Evolutionary conservation across 1,140 invertebrate genomes (phyloP), one percentile per base, ranked within the genome.

Genomic region (Drosophila nikananu): DNA sequence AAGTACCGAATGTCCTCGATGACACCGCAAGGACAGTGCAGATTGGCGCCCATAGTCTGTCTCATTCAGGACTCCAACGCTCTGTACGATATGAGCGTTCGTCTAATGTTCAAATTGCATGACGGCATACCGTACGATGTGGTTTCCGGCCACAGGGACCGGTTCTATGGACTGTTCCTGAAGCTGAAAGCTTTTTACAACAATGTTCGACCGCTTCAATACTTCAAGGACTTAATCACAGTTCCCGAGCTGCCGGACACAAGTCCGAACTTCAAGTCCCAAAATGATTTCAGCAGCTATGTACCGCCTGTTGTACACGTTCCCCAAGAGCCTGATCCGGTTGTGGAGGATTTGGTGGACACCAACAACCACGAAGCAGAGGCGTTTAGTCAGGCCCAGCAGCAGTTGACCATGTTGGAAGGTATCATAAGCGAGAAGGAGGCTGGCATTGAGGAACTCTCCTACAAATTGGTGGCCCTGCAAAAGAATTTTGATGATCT

Each of bases 51-150:
- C 13, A 94, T 99, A 9, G 99, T 99, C 77, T 96, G 98, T n/a
- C 98, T 98, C 91, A 99, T 99, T 77, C 97, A 99, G 94, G 99
- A 99, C 93, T 98, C 99, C 0, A 98, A 97, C 79, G 97, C 97
- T 77, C 94, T 99, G 0, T 99, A 99, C 93, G 99, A 99, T 94
- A 98, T 97, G 91, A 97, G 97, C 77, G 99, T 99, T 12, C 98
- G 99, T 93, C 96, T 99, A 59, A 95, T 99, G 74, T 99, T 99
- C 94, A 97, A 97, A 89, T 95, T 99, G 17, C 99, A 99, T 93
- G 96, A 96, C 78, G 95, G 96, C 77, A 94, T 99, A 66, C 97
- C 98, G 4, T 95, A 97, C 17, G 98, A 99, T 93, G 97, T 97
- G 15, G 94, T 99, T 21, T 93, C 95, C 46, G 99, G 98, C 8